Evolutionary conservation across 1,140 invertebrate genomes (phyloP), one percentile per base, ranked within the genome.

Genomic region (Diabrotica undecimpunctata): DNA sequence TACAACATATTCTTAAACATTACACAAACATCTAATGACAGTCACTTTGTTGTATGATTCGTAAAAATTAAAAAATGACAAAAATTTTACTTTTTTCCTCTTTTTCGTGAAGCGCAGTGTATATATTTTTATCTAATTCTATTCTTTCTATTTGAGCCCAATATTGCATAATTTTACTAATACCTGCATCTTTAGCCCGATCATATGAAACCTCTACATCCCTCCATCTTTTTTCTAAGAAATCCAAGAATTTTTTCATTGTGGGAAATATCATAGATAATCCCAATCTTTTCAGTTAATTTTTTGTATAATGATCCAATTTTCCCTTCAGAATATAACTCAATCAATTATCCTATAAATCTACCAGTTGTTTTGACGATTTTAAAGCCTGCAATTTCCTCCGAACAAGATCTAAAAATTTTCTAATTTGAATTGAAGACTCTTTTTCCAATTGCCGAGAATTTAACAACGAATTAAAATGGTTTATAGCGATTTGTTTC

Each of bases 391-490:
- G n/a, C n/a, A n/a, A n/a, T n/a, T n/a, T n/a, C n/a, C n/a, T n/a
- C n/a, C n/a, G n/a, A n/a, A n/a, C n/a, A n/a, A n/a, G n/a, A n/a
- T n/a, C n/a, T n/a, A n/a, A n/a, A n/a, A n/a, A n/a, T n/a, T n/a
- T n/a, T 58, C 35, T n/a, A 11, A 41, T 37, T 58, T 58, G 9
- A 5, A 7, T 7, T 11, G 38, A 58, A 11, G 56, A 58, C 36
- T 58, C 56, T 36, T 58, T 38, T 11, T 36, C 9, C 11, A 58
- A 12, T 36, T 39, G 35, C 6, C 25, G 63, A 11, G 57, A 41
- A 38, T 59, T 14, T 52, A 61, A 67, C 7, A 65, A 11, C 6
- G 63, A 46, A 25, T 65, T 55, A 8, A 67, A 13, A 63, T 60
- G 66, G n/a, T 25, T 61, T 10, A 36, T 25, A 6, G 60, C 36